Conservation (phyloP, 2,113 vertebrate species). For the Helogale parvula region DNA sequence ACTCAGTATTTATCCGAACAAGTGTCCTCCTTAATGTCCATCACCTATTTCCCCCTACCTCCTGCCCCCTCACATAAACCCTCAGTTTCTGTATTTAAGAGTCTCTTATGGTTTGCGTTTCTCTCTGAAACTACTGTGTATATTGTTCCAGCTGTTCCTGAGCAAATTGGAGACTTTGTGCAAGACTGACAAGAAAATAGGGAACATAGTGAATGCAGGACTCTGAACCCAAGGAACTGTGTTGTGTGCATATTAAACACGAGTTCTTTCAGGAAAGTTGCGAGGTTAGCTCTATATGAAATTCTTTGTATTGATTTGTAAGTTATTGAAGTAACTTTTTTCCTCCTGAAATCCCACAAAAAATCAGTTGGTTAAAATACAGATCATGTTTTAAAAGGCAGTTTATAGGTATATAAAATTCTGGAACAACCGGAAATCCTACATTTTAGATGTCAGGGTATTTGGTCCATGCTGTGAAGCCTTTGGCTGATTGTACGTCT, state of each 20-base stretch:
- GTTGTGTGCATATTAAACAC: fast-evolving
- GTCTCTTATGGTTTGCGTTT: too few species aligned
- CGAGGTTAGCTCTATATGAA: neutral
- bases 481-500: neutral
- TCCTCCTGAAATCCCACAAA: neutral
- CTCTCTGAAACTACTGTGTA: too few species aligned
- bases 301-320: neutral
- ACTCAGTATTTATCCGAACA: too few species aligned
- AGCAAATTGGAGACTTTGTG: neutral
- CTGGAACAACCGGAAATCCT: neutral
- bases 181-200: neutral
- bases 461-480: neutral
- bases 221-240: neutral
- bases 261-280: neutral
- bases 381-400: constrained; percentile 30
- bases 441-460: neutral
- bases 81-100: too few species aligned
- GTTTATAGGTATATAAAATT: constrained; percentile 5
- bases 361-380: neutral
- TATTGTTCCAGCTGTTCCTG: neutral
- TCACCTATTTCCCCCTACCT: too few species aligned
- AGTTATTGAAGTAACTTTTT: neutral
- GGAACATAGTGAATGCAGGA: neutral
- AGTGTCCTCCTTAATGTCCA: too few species aligned
- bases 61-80: too few species aligned